Conservation (phyloP, 1,140 invertebrate genomes). For the Asobara japonica region DNA sequence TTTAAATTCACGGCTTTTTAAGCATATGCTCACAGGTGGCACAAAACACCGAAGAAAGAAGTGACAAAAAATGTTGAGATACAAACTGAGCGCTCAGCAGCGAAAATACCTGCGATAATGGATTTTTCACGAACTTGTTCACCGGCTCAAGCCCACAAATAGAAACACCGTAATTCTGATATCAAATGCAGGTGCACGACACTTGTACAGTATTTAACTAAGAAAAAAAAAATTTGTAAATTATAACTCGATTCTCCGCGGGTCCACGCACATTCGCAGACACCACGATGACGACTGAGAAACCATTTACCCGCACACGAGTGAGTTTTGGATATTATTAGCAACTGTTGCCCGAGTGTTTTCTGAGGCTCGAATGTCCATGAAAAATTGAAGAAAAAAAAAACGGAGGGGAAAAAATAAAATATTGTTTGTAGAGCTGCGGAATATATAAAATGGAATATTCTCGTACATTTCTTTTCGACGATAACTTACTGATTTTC, state of each 20-base stretch:
- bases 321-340: constrained; percentile 21
- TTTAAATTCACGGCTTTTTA: background rate
- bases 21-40: background rate
- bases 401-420: constrained; percentile 1
- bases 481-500: background rate
- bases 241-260: background rate
- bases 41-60: background rate
- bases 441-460: constrained; percentile 3
- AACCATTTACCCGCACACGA: constrained; percentile 5
- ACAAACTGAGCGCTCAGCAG: background rate
- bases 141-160: background rate
- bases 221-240: constrained; percentile 8
- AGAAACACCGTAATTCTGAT: background rate
- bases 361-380: constrained; percentile 14
- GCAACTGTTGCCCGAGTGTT: constrained; percentile 16
- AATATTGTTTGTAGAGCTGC: background rate
- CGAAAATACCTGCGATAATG: background rate
- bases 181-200: background rate
- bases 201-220: background rate
- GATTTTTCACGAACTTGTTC: background rate
- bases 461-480: background rate
- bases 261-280: constrained; percentile 24
- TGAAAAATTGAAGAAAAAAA: background rate
- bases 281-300: constrained; percentile 28
- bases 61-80: background rate